Conservation (phyloP, 2,797 vertebrate genomes). For the Percopsis omiscomaycus region DNA sequence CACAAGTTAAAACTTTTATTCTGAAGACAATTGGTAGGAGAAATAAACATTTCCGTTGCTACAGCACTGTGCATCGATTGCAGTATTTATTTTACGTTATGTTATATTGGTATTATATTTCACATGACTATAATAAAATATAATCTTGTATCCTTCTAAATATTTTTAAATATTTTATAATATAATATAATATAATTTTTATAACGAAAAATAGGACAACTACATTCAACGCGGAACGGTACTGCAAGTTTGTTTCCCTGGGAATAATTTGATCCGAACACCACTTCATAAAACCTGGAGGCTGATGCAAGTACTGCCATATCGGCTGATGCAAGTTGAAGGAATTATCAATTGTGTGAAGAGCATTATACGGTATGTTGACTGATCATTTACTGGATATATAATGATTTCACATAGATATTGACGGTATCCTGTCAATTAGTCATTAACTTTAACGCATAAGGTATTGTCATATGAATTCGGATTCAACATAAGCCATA, state of each 20-base stretch:
- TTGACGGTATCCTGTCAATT: background rate
- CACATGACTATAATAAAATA: too few relatives aligned
- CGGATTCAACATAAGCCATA: too few relatives aligned
- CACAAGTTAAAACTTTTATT: too few relatives aligned
- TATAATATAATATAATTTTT: too few relatives aligned
- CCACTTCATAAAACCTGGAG: conserved; percentile 3
- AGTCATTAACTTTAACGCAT: background rate
- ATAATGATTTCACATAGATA: background rate
- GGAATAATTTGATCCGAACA: conserved; percentile 49
- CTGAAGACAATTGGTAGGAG: too few relatives aligned
- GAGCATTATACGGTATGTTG: conserved; percentile 38
- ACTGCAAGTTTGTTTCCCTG: conserved; percentile 7
- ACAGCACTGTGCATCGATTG: too few relatives aligned
- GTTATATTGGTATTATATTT: too few relatives aligned
- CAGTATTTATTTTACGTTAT: too few relatives aligned
- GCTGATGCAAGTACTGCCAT: conserved; percentile 38
- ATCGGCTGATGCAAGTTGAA: conserved; percentile 72
- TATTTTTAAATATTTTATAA: too few relatives aligned
- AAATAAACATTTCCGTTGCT: too few relatives aligned
- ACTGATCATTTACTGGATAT: background rate
- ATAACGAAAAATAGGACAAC: background rate
- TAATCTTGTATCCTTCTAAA: too few relatives aligned
- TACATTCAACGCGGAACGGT: conserved; percentile 40
- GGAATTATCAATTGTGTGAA: conserved; percentile 37
- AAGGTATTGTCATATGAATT: background rate